A percentile compares a stretch with the other conserved stretches of the same genome.
Conservation (phyloP, 2,797 vertebrate species). For the Eptatretus atami region DNA sequence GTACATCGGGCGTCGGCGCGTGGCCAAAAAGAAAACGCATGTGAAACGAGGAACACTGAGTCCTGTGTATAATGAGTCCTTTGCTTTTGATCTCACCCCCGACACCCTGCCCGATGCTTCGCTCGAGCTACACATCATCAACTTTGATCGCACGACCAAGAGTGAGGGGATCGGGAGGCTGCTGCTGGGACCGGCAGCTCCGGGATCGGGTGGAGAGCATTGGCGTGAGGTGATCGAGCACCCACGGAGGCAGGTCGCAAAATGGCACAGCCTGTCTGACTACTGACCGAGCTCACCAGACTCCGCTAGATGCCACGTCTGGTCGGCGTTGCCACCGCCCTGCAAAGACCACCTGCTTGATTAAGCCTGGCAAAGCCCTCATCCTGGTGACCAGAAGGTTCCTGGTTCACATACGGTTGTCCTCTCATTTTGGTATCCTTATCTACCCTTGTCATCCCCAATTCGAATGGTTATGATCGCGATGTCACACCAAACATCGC, state of each 20-base stretch:
- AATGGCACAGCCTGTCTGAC: slow-evolving; percentile 40
- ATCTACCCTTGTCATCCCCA: no score
- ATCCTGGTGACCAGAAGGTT: no score
- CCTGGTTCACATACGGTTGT: no score
- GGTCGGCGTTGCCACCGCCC: no score
- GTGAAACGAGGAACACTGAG: slow-evolving; percentile 86
- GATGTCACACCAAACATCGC: no score
- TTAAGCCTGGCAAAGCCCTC: no score
- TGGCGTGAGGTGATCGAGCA: slow-evolving; percentile 95
- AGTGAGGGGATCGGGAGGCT: slow-evolving; percentile 45
- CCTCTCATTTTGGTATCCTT: no score
- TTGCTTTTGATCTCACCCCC: slow-evolving; percentile 77
- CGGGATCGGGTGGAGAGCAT: slow-evolving; percentile 57
- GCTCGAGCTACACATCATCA: slow-evolving; percentile 81
- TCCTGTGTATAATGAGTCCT: slow-evolving; percentile 86
- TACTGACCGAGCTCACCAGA: no score
- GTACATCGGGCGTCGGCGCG: slow-evolving; percentile 66
- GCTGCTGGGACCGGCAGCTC: slow-evolving; percentile 32
- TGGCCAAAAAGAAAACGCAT: slow-evolving; percentile 92
- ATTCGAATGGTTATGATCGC: no score
- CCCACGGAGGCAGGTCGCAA: slow-evolving; percentile 78
- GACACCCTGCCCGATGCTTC: slow-evolving; percentile 63
- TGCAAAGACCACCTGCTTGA: no score
- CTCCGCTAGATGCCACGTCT: no score
- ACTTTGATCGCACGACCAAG: slow-evolving; percentile 40